phyloP scores from a whole-genome alignment of 2,888 invertebrate species.

The Meliscaeva auricollis region DNA sequence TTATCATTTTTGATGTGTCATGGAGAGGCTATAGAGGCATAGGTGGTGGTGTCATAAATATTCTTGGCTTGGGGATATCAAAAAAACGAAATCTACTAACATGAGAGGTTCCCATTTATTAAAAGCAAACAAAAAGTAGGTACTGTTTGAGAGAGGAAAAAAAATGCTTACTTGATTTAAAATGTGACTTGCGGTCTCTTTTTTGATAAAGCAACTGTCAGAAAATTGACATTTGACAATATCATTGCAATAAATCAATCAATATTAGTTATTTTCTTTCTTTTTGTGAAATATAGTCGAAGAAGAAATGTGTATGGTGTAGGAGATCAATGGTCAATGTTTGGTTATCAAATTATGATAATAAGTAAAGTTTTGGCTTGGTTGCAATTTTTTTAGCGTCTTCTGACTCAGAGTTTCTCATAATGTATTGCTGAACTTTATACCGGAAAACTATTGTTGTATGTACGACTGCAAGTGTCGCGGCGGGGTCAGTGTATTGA shows the following conservation, averaged over 20 bases:
- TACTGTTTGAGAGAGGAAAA: slow-evolving; percentile 27
- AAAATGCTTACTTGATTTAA: slow-evolving; percentile 51
- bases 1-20: slow-evolving; percentile 56
- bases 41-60: slow-evolving; percentile 56
- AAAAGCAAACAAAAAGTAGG: slow-evolving; percentile 53
- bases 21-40: not conserved
- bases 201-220: slow-evolving; percentile 2
- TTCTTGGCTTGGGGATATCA: slow-evolving; percentile 52
- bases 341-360: too few relatives aligned
- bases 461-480: too few relatives aligned
- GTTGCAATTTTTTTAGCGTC: too few relatives aligned
- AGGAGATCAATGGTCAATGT: not conserved
- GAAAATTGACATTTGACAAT: slow-evolving; percentile 16
- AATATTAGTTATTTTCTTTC: not conserved
- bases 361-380: too few relatives aligned
- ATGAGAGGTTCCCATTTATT: slow-evolving; percentile 14
- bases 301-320: not conserved
- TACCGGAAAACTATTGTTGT: too few relatives aligned
- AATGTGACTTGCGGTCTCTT: slow-evolving; percentile 36
- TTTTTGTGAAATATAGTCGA: too few relatives aligned
- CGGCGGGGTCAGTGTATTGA: too few relatives aligned
- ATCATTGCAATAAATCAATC: slow-evolving; percentile 58
- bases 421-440: too few relatives aligned
- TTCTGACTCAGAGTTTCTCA: too few relatives aligned
- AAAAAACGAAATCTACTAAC: too few relatives aligned